phyloP scores from a whole-genome alignment of 2,797 vertebrate species.

The Artibeus jamaicensis region DNA sequence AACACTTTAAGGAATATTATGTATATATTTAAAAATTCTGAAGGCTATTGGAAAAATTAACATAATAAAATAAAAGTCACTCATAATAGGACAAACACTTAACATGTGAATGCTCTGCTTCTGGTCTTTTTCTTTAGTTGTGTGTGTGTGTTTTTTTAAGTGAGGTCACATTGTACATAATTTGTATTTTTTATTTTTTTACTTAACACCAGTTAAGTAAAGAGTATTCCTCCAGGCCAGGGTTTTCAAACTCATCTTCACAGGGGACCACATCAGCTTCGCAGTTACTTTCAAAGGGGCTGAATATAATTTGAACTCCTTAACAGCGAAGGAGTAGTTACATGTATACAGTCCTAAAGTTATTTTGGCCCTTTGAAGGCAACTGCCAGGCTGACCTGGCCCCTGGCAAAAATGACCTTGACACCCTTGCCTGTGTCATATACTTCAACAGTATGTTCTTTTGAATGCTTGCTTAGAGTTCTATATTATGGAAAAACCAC shows the following conservation, averaged over 20 bases:
- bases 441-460: constrained; percentile 17
- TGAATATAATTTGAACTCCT: no score
- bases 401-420: no score
- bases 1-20: neutral
- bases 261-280: no score
- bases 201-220: constrained; percentile 33
- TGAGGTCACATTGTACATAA: neutral
- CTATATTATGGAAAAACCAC: neutral
- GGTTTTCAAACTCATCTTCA: no score
- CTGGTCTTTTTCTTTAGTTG: neutral
- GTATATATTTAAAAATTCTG: neutral
- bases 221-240: neutral
- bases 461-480: neutral
- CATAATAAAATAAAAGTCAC: neutral
- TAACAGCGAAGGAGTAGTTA: no score
- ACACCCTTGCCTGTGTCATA: neutral
- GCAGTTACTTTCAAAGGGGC: no score
- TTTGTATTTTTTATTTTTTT: neutral
- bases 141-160: neutral
- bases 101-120: neutral
- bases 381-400: no score
- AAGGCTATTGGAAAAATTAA: neutral
- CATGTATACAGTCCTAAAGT: no score
- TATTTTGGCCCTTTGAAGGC: no score
- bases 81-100: neutral